phyloP scores from a whole-genome alignment of 2,113 vertebrate genomes.

The Heterocephalus glaber region DNA sequence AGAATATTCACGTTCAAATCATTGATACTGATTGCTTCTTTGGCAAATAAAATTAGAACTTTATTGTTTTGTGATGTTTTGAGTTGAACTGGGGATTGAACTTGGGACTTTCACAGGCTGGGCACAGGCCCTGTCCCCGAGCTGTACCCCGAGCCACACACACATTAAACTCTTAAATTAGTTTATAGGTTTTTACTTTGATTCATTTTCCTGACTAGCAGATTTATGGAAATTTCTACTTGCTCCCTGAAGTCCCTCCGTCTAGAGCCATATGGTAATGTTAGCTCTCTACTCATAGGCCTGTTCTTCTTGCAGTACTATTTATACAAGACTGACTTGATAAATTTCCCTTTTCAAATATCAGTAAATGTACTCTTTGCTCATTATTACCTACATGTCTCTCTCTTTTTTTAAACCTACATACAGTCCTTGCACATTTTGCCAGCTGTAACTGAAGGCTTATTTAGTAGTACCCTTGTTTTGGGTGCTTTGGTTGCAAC shows the following conservation, averaged over 20 bases:
- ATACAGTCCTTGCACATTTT: neutral
- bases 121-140: neutral
- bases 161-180: neutral
- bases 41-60: neutral
- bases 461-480: neutral
- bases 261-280: neutral
- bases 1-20: neutral
- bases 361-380: neutral
- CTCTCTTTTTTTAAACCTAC: neutral
- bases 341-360: neutral
- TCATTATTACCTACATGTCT: neutral
- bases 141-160: too few species aligned
- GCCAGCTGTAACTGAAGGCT: neutral
- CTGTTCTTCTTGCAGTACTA: neutral
- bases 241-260: neutral
- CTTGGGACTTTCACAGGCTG: neutral
- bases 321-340: neutral
- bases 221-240: neutral
- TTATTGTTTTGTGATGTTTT: neutral
- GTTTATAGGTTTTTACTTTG: neutral
- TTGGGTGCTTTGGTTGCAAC: neutral
- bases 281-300: neutral
- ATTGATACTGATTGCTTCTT: neutral
- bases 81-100: neutral
- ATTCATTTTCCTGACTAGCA: neutral